Evolutionary conservation across 2,888 invertebrate genomes (phyloP), one percentile per base, ranked within the genome.

Genomic region (Trichacis sp.): DNA sequence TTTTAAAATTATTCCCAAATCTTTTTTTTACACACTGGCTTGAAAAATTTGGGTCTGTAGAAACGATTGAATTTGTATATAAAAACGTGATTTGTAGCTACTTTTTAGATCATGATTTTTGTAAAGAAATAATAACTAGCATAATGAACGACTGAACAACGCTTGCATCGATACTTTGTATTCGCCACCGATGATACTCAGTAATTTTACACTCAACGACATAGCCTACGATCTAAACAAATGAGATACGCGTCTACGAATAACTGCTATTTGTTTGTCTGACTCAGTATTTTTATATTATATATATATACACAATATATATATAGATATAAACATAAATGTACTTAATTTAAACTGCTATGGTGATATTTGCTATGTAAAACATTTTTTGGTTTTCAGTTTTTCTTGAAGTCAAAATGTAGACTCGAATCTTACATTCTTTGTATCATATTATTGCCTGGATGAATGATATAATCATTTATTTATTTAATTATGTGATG

Each of bases 251-350:
- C 59, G 62, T 63, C 63, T 63, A 53, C 55, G 59, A 49, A 52
- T 62, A 59, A 60, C 52, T 50, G 67, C 67, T 29, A 59, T 66
- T 71, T 65, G 69, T 67, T 77, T 75, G 75, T 77, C 75, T 78
- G 79, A 75, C 78, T 79, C 83, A 84, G 83, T 84, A 83, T 84
- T 84, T 84, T 82, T 81, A 70, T 79, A 78, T 77, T 75, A 73
- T 78, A 70, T 76, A 76, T 68, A 70, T 69, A 70, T 72, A 70
- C 62, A 66, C 49, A 36, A 72, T 71, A 71, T 60, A 65, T 68
- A 55, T 53, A 72, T 70, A 71, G 65, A 63, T 58, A 74, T 74
- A 76, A 72, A 75, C 66, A 67, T 63, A 69, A 77, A 77, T 82
- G 80, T 81, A 80, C 82, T 80, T 80, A 81, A 80, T 78, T 82